A percentile compares a stretch with the other conserved stretches of the same genome.
phyloP scores from a whole-genome alignment of 2,797 vertebrate species.

The Hyperoplus immaculatus region DNA sequence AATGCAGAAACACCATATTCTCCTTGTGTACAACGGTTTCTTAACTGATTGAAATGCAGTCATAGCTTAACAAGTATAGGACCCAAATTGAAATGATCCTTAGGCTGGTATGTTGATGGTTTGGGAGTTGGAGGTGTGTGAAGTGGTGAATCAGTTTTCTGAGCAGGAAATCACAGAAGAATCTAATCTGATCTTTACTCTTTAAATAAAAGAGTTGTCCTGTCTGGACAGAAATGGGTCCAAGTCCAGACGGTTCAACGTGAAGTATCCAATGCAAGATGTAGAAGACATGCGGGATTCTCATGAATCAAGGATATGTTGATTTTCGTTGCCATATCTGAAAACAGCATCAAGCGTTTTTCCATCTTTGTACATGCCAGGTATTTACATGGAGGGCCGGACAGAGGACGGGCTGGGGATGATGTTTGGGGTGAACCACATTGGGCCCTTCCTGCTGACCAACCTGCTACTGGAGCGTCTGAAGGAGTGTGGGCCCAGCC shows the following conservation, averaged over 20 bases:
- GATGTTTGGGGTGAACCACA: slow-evolving; percentile 82
- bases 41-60: background rate
- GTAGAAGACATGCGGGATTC: too few species aligned
- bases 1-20: too few species aligned
- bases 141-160: background rate
- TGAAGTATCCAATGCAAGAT: too few species aligned
- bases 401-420: slow-evolving; percentile 79
- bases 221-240: too few species aligned
- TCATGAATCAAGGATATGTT: background rate
- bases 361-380: slow-evolving; percentile 43
- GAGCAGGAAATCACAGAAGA: background rate
- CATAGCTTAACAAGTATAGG: background rate
- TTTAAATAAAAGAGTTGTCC: too few species aligned
- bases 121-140: background rate
- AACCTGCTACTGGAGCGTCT: slow-evolving; percentile 75
- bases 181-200: background rate
- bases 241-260: too few species aligned
- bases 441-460: slow-evolving; percentile 82
- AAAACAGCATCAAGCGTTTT: background rate
- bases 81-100: background rate
- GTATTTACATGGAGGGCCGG: slow-evolving; percentile 61
- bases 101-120: background rate
- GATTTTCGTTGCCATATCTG: background rate
- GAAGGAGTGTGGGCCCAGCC: slow-evolving; percentile 72
- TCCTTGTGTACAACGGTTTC: background rate